Conservation (phyloP, 2,113 vertebrate genomes). For the Zingel zingel region DNA sequence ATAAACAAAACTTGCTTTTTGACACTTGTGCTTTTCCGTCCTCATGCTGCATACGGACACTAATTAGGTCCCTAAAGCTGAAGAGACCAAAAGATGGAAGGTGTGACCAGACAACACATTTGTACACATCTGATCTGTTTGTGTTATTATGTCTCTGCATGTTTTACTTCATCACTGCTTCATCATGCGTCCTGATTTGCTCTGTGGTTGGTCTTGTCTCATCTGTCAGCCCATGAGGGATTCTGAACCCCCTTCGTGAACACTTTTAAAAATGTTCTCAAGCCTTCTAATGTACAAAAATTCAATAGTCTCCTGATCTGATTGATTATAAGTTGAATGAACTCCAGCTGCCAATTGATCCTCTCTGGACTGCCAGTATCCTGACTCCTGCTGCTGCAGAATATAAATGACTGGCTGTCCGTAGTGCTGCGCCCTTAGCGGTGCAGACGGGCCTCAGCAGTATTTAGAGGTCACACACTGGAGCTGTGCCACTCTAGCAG, state of each 20-base stretch:
- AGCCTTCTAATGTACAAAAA: slow-evolving; percentile 37
- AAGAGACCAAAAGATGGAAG: slow-evolving; percentile 96
- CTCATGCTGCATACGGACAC: slow-evolving; percentile 76
- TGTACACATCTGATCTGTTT: slow-evolving; percentile 43
- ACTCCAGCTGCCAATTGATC: slow-evolving; percentile 67
- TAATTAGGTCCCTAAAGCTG: slow-evolving; percentile 91
- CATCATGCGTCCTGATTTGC: slow-evolving; percentile 25
- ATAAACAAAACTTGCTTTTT: slow-evolving; percentile 43
- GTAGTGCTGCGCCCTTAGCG: slow-evolving; percentile 13
- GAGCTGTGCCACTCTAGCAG: slow-evolving; percentile 27
- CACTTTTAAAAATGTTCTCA: slow-evolving; percentile 29
- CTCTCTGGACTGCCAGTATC: slow-evolving; percentile 42
- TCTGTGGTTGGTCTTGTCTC: slow-evolving; percentile 21
- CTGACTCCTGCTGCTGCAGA: slow-evolving; percentile 56
- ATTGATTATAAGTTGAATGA: slow-evolving; percentile 72
- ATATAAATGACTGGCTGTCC: slow-evolving; percentile 58
- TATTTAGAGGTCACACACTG: slow-evolving; percentile 67
- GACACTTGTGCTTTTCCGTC: slow-evolving; percentile 66
- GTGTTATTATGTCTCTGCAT: slow-evolving; percentile 49
- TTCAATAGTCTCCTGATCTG: slow-evolving; percentile 55
- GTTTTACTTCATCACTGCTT: slow-evolving; percentile 27
- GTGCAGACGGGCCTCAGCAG: slow-evolving; percentile 55
- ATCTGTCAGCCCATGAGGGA: slow-evolving; percentile 8
- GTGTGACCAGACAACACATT: slow-evolving; percentile 74
- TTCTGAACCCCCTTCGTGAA: slow-evolving; percentile 12